A percentile compares a stretch with the other conserved stretches of the same genome.
Conservation (phyloP, 2,797 vertebrate genomes). For the Esox lucius region DNA sequence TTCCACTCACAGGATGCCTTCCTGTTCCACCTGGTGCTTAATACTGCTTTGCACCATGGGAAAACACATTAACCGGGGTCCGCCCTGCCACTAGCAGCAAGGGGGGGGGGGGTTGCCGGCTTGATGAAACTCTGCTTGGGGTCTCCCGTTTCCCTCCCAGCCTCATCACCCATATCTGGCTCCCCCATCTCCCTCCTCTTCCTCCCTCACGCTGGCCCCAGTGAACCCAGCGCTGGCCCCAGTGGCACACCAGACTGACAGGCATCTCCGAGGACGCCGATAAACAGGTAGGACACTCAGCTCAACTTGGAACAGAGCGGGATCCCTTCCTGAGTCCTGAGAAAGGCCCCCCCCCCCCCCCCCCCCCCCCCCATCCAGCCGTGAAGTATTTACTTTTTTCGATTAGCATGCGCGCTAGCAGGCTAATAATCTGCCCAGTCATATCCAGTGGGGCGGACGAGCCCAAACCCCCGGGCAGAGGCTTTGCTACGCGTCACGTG, state of each 20-base stretch:
- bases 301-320: constrained; percentile 26
- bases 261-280: constrained; percentile 42
- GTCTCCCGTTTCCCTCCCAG: constrained; percentile 64
- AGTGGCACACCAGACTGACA: constrained; percentile 65
- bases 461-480: not conserved
- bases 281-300: constrained; percentile 4
- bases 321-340: not conserved
- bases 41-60: constrained; percentile 85
- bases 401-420: not conserved
- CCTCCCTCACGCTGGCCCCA: constrained; percentile 68
- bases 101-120: constrained; percentile 52
- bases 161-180: constrained; percentile 62
- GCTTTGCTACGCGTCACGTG: not conserved
- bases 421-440: constrained; percentile 23
- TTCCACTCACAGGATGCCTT: constrained; percentile 77
- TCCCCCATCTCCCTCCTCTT: constrained; percentile 72
- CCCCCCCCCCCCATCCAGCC: constrained; percentile 8
- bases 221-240: constrained; percentile 78
- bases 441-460: constrained; percentile 7
- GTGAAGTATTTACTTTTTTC: constrained; percentile 13
- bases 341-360: not conserved
- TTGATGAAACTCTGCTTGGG: constrained; percentile 87
- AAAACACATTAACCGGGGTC: constrained; percentile 80
- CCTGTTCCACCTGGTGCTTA: constrained; percentile 89
- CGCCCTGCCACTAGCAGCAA: constrained; percentile 46